These are phyloP conservation scores for Dysmachus trigonus DNA, from an alignment of 2,888 invertebrate species.

Conservation along the genomic window DNA sequence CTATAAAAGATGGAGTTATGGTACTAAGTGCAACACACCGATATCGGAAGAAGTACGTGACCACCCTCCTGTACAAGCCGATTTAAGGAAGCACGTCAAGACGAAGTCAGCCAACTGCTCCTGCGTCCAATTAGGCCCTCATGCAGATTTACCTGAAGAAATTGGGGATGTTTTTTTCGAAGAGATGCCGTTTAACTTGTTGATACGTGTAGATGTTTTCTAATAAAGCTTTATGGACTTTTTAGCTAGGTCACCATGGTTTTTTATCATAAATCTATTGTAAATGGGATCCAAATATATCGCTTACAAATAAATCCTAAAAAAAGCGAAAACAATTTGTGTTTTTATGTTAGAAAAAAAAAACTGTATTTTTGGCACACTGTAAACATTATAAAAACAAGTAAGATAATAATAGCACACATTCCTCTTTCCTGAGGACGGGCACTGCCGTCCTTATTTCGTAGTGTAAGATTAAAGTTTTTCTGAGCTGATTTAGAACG, in stretches of 20 bases:
- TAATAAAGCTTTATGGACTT: constrained; percentile 42
- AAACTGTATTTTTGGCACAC: constrained; percentile 24
- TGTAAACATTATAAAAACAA: constrained; percentile 32
- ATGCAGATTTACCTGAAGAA: neutral
- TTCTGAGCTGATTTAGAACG: neutral
- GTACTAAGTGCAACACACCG: constrained; percentile 98
- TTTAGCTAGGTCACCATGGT: constrained; percentile 14
- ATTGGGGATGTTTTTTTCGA: neutral
- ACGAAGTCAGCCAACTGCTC: neutral
- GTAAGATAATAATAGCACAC: constrained; percentile 16
- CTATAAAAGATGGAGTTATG: constrained; percentile 99
- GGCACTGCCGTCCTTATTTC: neutral
- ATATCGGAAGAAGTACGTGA: constrained; percentile 99
- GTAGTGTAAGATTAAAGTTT: neutral
- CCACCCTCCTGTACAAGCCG: constrained; percentile 97
- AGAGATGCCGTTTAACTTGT: neutral
- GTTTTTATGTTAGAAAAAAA: constrained; percentile 15
- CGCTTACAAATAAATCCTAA: neutral
- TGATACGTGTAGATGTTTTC: constrained; percentile 28
- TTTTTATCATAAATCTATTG: neutral
- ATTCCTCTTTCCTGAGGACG: neutral
- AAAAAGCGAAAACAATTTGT: neutral
- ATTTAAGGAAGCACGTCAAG: constrained; percentile 66
- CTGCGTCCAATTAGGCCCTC: neutral
- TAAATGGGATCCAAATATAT: neutral